Conservation (phyloP, 2,888 invertebrate genomes). For the Himalopsyche japonica region DNA sequence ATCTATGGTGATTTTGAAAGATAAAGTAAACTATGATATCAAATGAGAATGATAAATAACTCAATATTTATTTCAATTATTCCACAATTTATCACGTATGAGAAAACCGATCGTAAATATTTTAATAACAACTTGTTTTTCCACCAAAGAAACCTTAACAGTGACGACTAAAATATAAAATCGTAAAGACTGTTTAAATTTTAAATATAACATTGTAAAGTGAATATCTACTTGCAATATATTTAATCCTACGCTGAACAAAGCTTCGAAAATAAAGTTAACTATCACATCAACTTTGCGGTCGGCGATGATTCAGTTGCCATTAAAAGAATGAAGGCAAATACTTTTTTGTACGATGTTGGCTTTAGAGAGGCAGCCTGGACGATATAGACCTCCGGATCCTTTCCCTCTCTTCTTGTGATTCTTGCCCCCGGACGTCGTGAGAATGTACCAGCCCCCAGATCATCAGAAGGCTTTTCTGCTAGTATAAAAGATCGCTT, state of each 20-base stretch:
- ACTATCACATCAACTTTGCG: neutral
- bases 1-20: too few species aligned
- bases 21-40: too few species aligned
- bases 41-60: too few species aligned
- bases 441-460: constrained; percentile 10
- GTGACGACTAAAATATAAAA: too few species aligned
- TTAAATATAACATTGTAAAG: neutral
- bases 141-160: too few species aligned
- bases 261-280: neutral
- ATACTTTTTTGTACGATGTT: constrained; percentile 24
- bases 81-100: too few species aligned
- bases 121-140: too few species aligned
- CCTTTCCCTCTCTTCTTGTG: neutral
- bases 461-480: neutral
- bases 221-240: neutral
- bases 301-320: neutral
- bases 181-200: too few species aligned
- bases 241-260: neutral
- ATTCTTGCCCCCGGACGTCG: neutral
- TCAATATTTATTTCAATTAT: too few species aligned
- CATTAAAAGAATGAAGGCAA: constrained; percentile 2
- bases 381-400: constrained; percentile 3
- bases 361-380: constrained; percentile 25
- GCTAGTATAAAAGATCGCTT: constrained; percentile 22
- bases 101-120: too few species aligned